Conservation (phyloP, 1,140 invertebrate genomes). For the Proales similis region DNA sequence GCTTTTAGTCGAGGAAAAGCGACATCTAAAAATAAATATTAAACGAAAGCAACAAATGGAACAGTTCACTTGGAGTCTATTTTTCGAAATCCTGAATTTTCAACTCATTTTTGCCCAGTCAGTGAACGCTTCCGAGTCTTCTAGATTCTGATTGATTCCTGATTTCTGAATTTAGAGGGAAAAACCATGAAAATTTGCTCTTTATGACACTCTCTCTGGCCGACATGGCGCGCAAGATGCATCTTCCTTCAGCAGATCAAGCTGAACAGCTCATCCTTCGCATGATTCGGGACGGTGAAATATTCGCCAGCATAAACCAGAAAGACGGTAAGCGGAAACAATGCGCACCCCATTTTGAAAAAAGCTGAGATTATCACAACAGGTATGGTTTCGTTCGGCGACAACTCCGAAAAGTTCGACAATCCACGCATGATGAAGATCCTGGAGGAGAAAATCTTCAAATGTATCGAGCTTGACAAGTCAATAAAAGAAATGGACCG, state of each 20-base stretch:
- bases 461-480: slow-evolving; percentile 75
- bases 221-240: slow-evolving; percentile 84
- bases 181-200: too few species aligned
- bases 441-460: slow-evolving; percentile 76
- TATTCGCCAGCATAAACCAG: slow-evolving; percentile 92
- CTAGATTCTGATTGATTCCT: too few species aligned
- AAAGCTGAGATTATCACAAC: background rate
- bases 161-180: too few species aligned
- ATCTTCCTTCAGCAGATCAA: slow-evolving; percentile 69
- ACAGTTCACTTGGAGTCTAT: too few species aligned
- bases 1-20: too few species aligned
- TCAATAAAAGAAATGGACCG: slow-evolving; percentile 84
- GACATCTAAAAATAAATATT: too few species aligned
- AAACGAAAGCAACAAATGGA: too few species aligned
- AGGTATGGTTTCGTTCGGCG: slow-evolving; percentile 87
- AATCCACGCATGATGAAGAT: slow-evolving; percentile 74
- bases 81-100: too few species aligned
- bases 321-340: slow-evolving; percentile 63
- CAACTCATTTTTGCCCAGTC: too few species aligned
- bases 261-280: slow-evolving; percentile 88
- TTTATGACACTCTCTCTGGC: slow-evolving; percentile 85
- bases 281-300: slow-evolving; percentile 96
- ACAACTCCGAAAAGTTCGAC: slow-evolving; percentile 89
- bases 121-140: too few species aligned
- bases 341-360: background rate